These are phyloP conservation scores for Galbula dea DNA, from an alignment of 2,113 vertebrate genomes.

Conservation along the genomic window DNA sequence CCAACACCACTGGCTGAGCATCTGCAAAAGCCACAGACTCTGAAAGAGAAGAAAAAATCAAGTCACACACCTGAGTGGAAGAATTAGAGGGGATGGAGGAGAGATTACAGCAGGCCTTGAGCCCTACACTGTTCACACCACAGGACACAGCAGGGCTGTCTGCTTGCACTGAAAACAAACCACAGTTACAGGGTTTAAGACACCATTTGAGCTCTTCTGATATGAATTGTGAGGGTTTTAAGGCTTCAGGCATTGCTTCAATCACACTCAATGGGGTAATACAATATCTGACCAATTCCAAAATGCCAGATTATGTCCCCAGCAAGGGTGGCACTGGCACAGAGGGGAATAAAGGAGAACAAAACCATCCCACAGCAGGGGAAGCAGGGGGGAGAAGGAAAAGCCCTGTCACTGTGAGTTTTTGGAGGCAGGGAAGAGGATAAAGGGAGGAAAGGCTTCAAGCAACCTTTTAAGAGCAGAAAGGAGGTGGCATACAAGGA, in stretches of 20 bases:
- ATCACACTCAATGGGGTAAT: not conserved
- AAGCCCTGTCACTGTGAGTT: not conserved
- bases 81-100: not conserved
- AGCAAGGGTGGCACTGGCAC: not conserved
- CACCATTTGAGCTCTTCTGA: not conserved
- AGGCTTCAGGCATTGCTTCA: not conserved
- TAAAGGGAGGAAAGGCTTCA: not conserved
- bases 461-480: not conserved
- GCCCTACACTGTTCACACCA: not conserved
- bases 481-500: not conserved
- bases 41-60: not conserved
- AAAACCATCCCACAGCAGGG: not conserved
- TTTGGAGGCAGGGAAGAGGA: not conserved
- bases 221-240: not conserved
- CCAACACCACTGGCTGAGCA: slow-evolving; percentile 78
- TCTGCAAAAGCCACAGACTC: slow-evolving; percentile 79
- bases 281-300: not conserved
- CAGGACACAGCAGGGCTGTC: not conserved
- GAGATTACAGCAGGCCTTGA: not conserved
- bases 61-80: not conserved
- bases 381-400: not conserved
- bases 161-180: too few relatives aligned
- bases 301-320: not conserved
- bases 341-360: not conserved
- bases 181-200: not conserved